Evolutionary conservation across 2,888 invertebrate species (phyloP), one percentile per base, ranked within the genome.

Genomic region (Tupiocoris notatus): DNA sequence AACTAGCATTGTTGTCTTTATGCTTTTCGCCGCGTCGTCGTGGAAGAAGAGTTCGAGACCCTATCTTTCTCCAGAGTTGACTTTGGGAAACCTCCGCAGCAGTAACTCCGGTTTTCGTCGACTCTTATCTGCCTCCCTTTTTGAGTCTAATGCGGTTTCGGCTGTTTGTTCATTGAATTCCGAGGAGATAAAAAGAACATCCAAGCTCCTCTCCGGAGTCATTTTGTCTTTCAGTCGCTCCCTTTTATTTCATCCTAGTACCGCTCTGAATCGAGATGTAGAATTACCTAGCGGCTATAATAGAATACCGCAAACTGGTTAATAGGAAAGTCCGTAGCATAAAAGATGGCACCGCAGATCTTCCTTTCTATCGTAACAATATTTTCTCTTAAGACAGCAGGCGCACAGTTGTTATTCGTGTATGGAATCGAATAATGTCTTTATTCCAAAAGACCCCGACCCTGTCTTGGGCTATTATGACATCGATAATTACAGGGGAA

Each of bases 1-100:
- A 59, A 59, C 59, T 59, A 59, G 59, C 59, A 59, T 59, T 59
- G 59, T 59, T 59, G 59, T 59, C 59, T 59, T 59, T 59, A 59
- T 59, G 59, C 59, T 59, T 59, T 59, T 59, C 7, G 20, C 39
- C 12, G 39, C 3, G 39, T 39, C 39, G 39, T 39, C 12, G 59
- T 6, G 59, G 59, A n/a, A 59, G 59, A 59, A 59, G 59, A 59
- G 59, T 39, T 39, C 39, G 20, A 59, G 59, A 59, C 17, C 59
- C 20, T 59, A 18, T 59, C 59, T n/a, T 59, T 59, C 20, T 59
- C 39, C 6, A 39, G 39, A 39, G 39, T 39, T 39, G 39, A 39
- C 39, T 39, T 39, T 39, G 39, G 39, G 12, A 39, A 39, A 39
- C 39, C 39, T 39, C 39, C 39, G n/a, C n/a, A n/a, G n/a, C n/a